Conservation (phyloP, 2,113 vertebrate genomes). For the human (Homo sapiens) region DNA sequence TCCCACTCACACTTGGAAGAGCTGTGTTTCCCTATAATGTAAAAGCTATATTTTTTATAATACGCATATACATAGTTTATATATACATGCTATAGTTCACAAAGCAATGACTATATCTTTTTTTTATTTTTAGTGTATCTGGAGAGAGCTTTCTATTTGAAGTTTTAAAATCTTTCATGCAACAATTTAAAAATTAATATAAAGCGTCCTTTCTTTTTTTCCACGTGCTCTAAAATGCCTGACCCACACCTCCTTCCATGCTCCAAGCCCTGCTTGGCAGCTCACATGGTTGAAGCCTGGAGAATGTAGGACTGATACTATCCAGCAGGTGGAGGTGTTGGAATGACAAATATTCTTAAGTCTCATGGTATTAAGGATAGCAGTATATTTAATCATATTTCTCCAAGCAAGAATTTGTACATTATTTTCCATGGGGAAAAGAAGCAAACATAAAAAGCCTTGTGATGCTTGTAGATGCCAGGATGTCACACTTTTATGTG, state of each 20-base stretch:
- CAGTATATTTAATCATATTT: not conserved
- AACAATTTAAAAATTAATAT: not conserved
- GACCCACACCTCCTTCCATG: rapidly evolving
- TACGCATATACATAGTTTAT: not conserved
- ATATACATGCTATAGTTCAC: not conserved
- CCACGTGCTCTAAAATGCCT: not conserved
- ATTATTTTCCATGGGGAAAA: not conserved
- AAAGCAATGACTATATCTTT: not conserved
- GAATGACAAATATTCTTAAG: not conserved
- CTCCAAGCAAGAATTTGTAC: not conserved
- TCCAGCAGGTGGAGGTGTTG: not conserved
- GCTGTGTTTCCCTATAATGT: not conserved
- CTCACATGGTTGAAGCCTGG: not conserved
- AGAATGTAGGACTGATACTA: not conserved
- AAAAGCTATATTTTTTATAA: not conserved
- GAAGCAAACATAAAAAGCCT: not conserved
- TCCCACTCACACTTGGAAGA: not conserved
- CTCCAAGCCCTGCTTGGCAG: not conserved
- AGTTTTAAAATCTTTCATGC: not conserved
- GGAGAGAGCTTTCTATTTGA: not conserved
- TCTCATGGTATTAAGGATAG: not conserved
- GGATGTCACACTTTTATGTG: not conserved
- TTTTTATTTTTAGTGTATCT: not conserved
- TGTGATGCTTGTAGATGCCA: not conserved
- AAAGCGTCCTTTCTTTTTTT: not conserved